Base-by-base conservation (phyloP, 2,113 vertebrate species). In the Cisticola juncidis region DNA sequence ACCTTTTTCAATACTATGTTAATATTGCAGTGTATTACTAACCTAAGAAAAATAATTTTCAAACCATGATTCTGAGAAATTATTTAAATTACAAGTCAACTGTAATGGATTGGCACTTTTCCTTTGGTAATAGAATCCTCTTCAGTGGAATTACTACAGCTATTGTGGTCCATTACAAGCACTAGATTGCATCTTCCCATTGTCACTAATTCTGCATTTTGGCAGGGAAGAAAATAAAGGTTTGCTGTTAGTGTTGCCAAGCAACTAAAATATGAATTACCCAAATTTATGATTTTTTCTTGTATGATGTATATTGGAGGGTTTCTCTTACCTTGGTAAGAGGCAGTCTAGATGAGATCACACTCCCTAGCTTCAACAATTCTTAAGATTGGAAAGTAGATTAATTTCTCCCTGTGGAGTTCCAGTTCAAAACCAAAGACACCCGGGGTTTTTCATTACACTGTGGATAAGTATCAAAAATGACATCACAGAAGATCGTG, bases 231-330 rank as follows among this genome's bases (percentile, higher is more conserved):
- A 78, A 54, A 76, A 45, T 28, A 45, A 78, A 71, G 58, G 18
- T 68, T 92, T 92, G n/a, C 77, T 89, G 15, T 89, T 84, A 48
- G 28, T 26, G 91, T 97, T 95, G 73, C 91, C 71, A 91, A 82
- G 94, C 89, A 95, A 97, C 89, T 47, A 69, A 89, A 74, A 61
- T 68, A 91, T 31, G 42, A 92, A 89, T 89, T 89, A 79, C 81
- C 91, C 29, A 13, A 69, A 42, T 94, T 94, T 87, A 77, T 89
- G 66, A 31, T 72, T 72, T 79, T 95, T 95, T 84, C 44, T 60
- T 44, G 5, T 56, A 1, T 71, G 29, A 53, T 79, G 5, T 81
- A 1, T 74, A 25, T 66, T 0, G 9, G 24, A 88, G 36, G 9
- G 14, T 70, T 95, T 93, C 61, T 91, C 24, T 28, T 64, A 33